Base-by-base conservation (phyloP, 1,140 invertebrate genomes). In the Linepithema humile region DNA sequence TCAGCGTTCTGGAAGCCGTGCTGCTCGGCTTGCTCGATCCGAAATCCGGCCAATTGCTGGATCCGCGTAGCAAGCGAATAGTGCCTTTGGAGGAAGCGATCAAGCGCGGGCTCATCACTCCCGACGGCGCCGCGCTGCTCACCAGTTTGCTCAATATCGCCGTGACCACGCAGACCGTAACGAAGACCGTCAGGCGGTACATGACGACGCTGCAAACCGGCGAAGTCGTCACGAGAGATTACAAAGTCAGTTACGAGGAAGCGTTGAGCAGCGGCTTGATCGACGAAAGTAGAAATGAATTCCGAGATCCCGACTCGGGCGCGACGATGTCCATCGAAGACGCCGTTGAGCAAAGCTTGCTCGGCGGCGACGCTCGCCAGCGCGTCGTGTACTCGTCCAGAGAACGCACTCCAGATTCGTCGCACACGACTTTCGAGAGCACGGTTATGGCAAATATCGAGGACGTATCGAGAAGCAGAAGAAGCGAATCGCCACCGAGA, bases 21-120 rank as follows among this genome's bases (percentile, higher is more conserved):
- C 96, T 97, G 84, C 96, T 96, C 88, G 97, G 97, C 86, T 94
- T 97, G 88, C 95, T 99, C 26, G 97, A 99, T 93, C 96, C 98
- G 9, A 97, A 97, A 92, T 97, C 97, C 43, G 98, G 98, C 12
- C 96, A 98, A 91, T 94, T 99, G 60, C 94, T 97, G 65, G 97
- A 99, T 93, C 95, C 96, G 5, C 95, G 95, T 87, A 97, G 96
- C 32, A 96, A 96, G 86, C 96, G 96, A 92, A 95, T 96, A 85
- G 95, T 99, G 88, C 97, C 97, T 87, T 96, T 98, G 62, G 97
- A 98, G 89, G 96, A 97, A 91, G 98, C 98, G 45, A 97, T 99
- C 69, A 96, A 97, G 92, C 95, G 96, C 50, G 97, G 97, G 91
- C 95, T 98, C 69, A 97, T 99, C 15, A 97, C 97, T 9, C 96